Conservation (phyloP, 2,888 invertebrate species). For the Ectobius pallidus region DNA sequence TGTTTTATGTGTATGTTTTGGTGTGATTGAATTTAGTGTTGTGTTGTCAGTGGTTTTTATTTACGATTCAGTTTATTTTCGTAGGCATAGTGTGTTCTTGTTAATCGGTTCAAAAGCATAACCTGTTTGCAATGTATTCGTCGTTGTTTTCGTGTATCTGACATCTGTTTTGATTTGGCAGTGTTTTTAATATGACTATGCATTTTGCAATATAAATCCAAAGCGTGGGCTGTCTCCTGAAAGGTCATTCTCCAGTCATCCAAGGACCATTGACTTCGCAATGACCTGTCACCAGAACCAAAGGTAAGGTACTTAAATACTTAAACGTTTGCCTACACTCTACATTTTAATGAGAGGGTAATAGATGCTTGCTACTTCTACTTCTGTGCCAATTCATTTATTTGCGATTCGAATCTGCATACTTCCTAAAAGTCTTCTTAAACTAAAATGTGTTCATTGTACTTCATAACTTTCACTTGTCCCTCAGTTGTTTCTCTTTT, state of each 20-base stretch:
- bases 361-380: too few species aligned
- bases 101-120: background rate
- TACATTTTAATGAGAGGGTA: too few species aligned
- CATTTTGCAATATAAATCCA: background rate
- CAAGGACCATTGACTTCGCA: background rate
- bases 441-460: too few species aligned
- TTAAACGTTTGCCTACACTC: too few species aligned
- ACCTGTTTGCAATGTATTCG: constrained; percentile 4
- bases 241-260: background rate
- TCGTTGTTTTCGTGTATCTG: background rate
- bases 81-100: background rate
- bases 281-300: background rate
- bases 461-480: constrained; percentile 12
- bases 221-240: background rate
- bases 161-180: background rate
- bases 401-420: too few species aligned
- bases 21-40: constrained; percentile 19
- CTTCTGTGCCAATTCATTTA: too few species aligned
- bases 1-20: constrained; percentile 21
- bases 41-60: constrained; percentile 7
- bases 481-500: too few species aligned
- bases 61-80: background rate
- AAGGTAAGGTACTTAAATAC: background rate
- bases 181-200: background rate
- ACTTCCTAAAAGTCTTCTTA: too few species aligned